These are phyloP conservation scores for Synergus gifuensis DNA, from an alignment of 2,888 invertebrate species.

Conservation along the genomic window DNA sequence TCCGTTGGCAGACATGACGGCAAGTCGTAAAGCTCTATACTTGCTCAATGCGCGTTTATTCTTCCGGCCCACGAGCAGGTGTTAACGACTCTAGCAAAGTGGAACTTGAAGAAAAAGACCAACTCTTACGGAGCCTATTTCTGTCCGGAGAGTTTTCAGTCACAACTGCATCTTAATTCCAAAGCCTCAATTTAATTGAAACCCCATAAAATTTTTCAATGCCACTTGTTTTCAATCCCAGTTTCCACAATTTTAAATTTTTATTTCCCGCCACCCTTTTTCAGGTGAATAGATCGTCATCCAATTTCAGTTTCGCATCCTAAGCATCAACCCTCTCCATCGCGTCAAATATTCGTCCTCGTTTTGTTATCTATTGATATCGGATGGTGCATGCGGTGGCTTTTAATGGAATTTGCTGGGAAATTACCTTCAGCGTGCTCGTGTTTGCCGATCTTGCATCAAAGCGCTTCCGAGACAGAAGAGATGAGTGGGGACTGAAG, in stretches of 20 bases:
- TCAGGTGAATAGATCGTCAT: not conserved
- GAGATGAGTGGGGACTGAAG: constrained; percentile 45
- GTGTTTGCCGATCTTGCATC: constrained; percentile 44
- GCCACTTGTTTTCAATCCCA: too few species aligned
- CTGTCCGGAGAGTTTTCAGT: not conserved
- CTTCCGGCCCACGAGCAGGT: constrained; percentile 17
- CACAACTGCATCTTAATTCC: too few species aligned
- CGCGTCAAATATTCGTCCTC: not conserved
- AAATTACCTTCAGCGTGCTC: constrained; percentile 43
- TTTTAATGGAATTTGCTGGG: constrained; percentile 45
- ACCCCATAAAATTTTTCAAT: too few species aligned
- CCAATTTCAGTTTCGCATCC: not conserved
- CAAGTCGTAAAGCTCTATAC: constrained; percentile 32
- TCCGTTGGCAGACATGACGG: constrained; percentile 9
- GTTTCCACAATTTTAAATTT: too few species aligned
- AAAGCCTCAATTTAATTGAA: too few species aligned
- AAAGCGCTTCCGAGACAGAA: constrained; percentile 44
- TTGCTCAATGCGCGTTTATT: constrained; percentile 24
- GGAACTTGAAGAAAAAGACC: not conserved
- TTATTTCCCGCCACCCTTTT: too few species aligned
- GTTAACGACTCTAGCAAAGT: constrained; percentile 23
- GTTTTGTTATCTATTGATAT: constrained; percentile 10
- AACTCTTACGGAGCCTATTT: not conserved
- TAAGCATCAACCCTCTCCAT: not conserved
- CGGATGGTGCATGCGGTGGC: not conserved